These are phyloP conservation scores for Drosophila affinis DNA, from an alignment of 2,888 invertebrate species.

Conservation along the genomic window DNA sequence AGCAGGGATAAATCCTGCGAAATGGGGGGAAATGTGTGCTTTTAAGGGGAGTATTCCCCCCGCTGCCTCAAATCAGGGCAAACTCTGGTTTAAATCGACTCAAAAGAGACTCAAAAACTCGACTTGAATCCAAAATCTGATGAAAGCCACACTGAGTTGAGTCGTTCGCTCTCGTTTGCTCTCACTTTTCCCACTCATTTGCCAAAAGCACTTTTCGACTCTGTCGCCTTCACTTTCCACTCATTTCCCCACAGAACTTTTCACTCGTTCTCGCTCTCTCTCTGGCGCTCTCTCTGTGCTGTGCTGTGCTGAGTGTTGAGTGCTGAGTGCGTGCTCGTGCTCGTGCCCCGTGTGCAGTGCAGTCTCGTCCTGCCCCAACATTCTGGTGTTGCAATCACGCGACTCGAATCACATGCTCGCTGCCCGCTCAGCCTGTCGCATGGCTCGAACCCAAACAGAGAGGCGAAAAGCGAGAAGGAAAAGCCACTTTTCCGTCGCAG, in stretches of 20 bases:
- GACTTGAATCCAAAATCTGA: background rate
- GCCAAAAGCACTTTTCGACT: slow-evolving; percentile 9
- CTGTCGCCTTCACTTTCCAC: slow-evolving; percentile 31
- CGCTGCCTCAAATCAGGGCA: background rate
- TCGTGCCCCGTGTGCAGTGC: slow-evolving; percentile 49
- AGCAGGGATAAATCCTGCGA: background rate
- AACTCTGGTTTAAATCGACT: background rate
- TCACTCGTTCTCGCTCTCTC: slow-evolving; percentile 20
- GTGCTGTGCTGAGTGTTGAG: slow-evolving; percentile 15
- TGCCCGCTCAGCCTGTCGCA: slow-evolving; percentile 65
- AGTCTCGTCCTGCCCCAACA: slow-evolving; percentile 55
- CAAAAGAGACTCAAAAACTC: background rate
- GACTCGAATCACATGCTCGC: slow-evolving; percentile 67
- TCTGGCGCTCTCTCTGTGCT: background rate
- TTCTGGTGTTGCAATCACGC: slow-evolving; percentile 18
- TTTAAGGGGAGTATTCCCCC: too few relatives aligned
- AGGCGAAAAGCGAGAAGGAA: slow-evolving; percentile 1
- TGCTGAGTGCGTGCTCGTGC: slow-evolving; percentile 12
- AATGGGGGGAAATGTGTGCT: slow-evolving; percentile 2
- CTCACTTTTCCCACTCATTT: slow-evolving; percentile 32
- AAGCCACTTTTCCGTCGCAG: background rate
- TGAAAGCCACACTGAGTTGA: background rate
- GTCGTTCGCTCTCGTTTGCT: slow-evolving; percentile 4
- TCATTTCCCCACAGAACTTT: slow-evolving; percentile 6
- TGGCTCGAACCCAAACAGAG: slow-evolving; percentile 16